A percentile compares a stretch with the other conserved stretches of the same genome.
phyloP scores from a whole-genome alignment of 1,140 invertebrate species.

The Drosophila nigromelanica region DNA sequence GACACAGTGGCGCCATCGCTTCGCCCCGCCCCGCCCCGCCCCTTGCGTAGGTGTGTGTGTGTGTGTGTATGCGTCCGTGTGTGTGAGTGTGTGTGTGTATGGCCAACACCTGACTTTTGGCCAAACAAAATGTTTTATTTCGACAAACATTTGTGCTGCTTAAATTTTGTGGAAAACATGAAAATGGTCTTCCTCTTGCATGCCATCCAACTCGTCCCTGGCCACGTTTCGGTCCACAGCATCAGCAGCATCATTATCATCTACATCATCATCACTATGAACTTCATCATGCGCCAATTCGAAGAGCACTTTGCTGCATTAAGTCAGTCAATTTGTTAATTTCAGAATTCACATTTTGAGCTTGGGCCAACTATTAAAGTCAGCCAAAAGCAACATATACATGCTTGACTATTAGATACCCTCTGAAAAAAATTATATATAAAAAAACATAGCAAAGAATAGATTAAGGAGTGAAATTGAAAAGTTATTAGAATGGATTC shows the following conservation, averaged over 20 bases:
- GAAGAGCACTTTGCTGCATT: slow-evolving; percentile 11
- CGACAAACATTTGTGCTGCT: slow-evolving; percentile 55
- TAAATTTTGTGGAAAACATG: slow-evolving; percentile 45
- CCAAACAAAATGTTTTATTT: slow-evolving; percentile 54
- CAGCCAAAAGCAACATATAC: background rate
- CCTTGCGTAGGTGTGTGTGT: too few species aligned
- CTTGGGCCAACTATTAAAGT: slow-evolving; percentile 16
- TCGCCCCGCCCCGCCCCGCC: background rate
- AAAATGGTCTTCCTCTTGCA: slow-evolving; percentile 5
- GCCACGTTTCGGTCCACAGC: background rate
- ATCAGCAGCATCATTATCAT: background rate
- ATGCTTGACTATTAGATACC: background rate
- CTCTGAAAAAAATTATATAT: background rate
- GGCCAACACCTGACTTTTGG: slow-evolving; percentile 56
- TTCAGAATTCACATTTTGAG: slow-evolving; percentile 2
- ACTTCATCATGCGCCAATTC: slow-evolving; percentile 9
- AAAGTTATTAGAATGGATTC: too few species aligned
- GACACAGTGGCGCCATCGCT: background rate
- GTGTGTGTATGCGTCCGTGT: background rate
- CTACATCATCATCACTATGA: background rate
- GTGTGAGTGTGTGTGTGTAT: slow-evolving; percentile 16
- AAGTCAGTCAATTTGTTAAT: slow-evolving; percentile 37
- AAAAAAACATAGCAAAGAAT: background rate
- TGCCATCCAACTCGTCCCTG: background rate
- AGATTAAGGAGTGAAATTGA: background rate